A percentile compares a stretch with the other conserved stretches of the same genome.
phyloP scores from a whole-genome alignment of 2,888 invertebrate species.

The Acanthosepion lycidas region DNA sequence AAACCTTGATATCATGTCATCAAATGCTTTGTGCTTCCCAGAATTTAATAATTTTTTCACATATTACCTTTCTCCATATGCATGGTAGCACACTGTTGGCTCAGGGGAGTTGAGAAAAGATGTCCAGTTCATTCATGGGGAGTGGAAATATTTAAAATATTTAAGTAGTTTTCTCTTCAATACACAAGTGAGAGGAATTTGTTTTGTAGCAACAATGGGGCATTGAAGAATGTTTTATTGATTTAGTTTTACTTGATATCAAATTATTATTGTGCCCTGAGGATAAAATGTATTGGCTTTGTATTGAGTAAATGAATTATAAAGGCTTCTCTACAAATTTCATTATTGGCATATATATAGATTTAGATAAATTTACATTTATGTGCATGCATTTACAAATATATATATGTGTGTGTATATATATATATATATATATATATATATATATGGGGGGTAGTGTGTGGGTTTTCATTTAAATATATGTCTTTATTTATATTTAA shows the following conservation, averaged over 20 bases:
- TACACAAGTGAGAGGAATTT: not conserved
- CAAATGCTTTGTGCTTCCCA: not conserved
- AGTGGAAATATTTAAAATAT: not conserved
- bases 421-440: too few relatives aligned
- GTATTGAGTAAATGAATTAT: not conserved
- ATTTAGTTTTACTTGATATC: not conserved
- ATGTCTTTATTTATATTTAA: too few relatives aligned
- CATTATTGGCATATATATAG: not conserved
- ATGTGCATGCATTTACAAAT: not conserved
- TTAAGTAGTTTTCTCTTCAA: not conserved
- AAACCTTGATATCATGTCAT: not conserved
- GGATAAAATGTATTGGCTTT: not conserved
- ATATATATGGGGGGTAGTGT: too few relatives aligned
- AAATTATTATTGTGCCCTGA: not conserved
- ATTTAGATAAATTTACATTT: not conserved
- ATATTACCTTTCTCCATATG: not conserved
- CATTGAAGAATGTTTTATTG: not conserved
- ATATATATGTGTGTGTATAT: not conserved
- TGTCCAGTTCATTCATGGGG: not conserved
- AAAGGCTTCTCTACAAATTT: not conserved
- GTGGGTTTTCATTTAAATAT: too few relatives aligned
- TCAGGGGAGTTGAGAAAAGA: too few relatives aligned
- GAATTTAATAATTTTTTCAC: not conserved
- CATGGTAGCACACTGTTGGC: not conserved
- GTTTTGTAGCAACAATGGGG: not conserved